Conservation (phyloP, 1,140 invertebrate genomes). For the Leptinotarsa undecemlineata region DNA sequence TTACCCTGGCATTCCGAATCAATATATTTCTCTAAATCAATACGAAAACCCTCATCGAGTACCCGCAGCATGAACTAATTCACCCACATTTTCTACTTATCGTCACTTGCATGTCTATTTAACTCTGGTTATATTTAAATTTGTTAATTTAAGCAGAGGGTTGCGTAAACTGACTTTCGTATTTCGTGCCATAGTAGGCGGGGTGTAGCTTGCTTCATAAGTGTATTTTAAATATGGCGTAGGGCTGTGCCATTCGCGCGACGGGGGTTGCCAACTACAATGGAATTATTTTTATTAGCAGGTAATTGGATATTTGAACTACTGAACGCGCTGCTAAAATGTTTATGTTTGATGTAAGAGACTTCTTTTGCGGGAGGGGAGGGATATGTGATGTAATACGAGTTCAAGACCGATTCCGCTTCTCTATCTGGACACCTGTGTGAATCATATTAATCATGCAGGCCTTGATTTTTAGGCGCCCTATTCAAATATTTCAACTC, state of each 20-base stretch:
- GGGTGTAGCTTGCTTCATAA: slow-evolving; percentile 42
- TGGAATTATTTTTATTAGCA: slow-evolving; percentile 1
- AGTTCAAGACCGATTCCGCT: slow-evolving; percentile 46
- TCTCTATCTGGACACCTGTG: slow-evolving; percentile 46
- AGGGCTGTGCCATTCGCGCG: slow-evolving; percentile 44
- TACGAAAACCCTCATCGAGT: slow-evolving; percentile 43
- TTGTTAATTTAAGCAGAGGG: slow-evolving; percentile 43
- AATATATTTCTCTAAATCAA: slow-evolving; percentile 53
- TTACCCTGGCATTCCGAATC: slow-evolving; percentile 49
- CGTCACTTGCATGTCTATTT: slow-evolving; percentile 22
- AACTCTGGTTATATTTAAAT: slow-evolving; percentile 27
- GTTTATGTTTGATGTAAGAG: slow-evolving; percentile 35
- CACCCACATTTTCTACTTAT: slow-evolving; percentile 38
- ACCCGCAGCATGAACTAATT: slow-evolving; percentile 37
- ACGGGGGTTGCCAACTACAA: slow-evolving; percentile 27
- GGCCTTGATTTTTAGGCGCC: slow-evolving; percentile 30
- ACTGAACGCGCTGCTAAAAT: slow-evolving; percentile 21
- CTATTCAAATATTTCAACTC: background rate
- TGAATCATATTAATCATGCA: slow-evolving; percentile 41
- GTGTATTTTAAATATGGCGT: slow-evolving; percentile 49
- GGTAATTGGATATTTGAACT: slow-evolving; percentile 14
- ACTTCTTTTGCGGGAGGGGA: slow-evolving; percentile 30
- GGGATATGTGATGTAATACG: slow-evolving; percentile 44
- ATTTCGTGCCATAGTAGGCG: slow-evolving; percentile 46
- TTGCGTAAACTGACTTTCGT: slow-evolving; percentile 41